These are phyloP conservation scores for Disparrhopalites patrizii DNA, from an alignment of 2,888 invertebrate species.

Conservation along the genomic window DNA sequence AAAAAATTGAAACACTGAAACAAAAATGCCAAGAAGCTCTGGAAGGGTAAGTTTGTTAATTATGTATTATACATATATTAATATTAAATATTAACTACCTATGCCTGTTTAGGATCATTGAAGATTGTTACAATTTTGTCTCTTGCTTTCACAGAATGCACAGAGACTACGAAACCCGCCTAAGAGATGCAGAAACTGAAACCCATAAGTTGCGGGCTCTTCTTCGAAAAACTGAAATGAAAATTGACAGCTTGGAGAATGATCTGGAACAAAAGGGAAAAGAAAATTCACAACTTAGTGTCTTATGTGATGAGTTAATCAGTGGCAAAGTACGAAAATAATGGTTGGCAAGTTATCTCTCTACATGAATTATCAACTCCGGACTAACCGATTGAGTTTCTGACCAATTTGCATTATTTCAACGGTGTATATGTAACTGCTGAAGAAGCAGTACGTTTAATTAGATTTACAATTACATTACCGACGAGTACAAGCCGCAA, in stretches of 20 bases:
- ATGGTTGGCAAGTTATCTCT: neutral
- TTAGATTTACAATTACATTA: too few species aligned
- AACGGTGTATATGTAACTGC: too few species aligned
- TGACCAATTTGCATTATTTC: neutral
- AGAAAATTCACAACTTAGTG: slow-evolving; percentile 83
- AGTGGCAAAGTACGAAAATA: slow-evolving; percentile 41
- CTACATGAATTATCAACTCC: neutral
- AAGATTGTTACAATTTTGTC: neutral
- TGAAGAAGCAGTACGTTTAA: too few species aligned
- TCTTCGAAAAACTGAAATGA: slow-evolving; percentile 83
- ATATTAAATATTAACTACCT: neutral
- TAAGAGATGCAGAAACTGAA: slow-evolving; percentile 72
- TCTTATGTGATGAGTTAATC: slow-evolving; percentile 90
- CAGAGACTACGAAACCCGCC: slow-evolving; percentile 71
- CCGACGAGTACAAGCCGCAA: too few species aligned
- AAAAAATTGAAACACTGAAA: slow-evolving; percentile 78
- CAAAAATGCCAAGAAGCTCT: slow-evolving; percentile 85
- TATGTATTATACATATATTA: neutral
- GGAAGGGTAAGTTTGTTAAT: slow-evolving; percentile 61
- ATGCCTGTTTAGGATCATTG: neutral
- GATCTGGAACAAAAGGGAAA: slow-evolving; percentile 81
- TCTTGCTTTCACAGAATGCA: slow-evolving; percentile 63
- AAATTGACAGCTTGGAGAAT: slow-evolving; percentile 74
- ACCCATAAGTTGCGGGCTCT: slow-evolving; percentile 78
- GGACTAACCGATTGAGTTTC: neutral